Evolutionary conservation across 2,797 vertebrate species (phyloP), one percentile per base, ranked within the genome.

Genomic region (Apodemus agrarius): DNA sequence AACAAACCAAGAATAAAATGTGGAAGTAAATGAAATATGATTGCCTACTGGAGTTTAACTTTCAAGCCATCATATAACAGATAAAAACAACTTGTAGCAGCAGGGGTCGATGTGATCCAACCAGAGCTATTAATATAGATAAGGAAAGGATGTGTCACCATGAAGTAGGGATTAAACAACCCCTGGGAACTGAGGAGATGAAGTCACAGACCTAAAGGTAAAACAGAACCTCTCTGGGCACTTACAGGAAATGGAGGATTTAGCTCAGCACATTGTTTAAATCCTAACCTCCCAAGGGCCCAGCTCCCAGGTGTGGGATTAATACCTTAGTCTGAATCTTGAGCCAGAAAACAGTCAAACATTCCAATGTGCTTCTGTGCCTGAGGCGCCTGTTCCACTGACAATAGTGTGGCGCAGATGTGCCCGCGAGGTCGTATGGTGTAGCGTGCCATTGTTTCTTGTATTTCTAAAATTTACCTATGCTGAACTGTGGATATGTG

Each of bases 81-180:
- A 91, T 87, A 69, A 89, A 67, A 90, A 93, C n/a, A 13, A 57
- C 65, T 89, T 91, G 46, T 76, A 79, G 34, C 74, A 94, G 88
- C 88, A 96, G 61, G 82, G 81, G 46, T 79, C 93, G 91, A 74
- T 0, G 37, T 93, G 86, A 88, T 89, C 75, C 6, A 29, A 75
- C 83, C 76, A 59, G 83, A 88, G 40, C 85, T 94, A 94, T 93
- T 90, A 95, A 95, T 86, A 89, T 34, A 91, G 29, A 86, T 46
- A 83, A 90, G 0, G 24, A 82, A 94, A 97, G n/a, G 49, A 92
- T 94, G 90, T 59, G 12, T 94, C 93, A 59, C 34, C 52, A 49
- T 19, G 57, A 95, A 63, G 75, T 78, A 63, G 69, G 88, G 61
- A 57, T 95, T 83, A 83, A 43, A 63, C 34, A 80, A 31, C 31